phyloP scores from a whole-genome alignment of 2,888 invertebrate genomes.

The Pterostichus madidus region DNA sequence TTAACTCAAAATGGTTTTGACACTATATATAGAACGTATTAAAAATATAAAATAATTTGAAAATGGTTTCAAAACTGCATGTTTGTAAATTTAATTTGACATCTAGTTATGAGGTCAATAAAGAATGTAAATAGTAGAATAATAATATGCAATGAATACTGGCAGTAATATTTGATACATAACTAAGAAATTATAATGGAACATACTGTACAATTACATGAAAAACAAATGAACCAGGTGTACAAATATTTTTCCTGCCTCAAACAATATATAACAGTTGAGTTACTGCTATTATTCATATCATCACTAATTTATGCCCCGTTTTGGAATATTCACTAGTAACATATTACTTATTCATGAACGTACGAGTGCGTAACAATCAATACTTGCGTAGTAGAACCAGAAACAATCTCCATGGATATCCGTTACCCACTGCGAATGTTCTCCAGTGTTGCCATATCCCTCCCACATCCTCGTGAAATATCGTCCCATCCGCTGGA shows the following conservation, averaged over 20 bases:
- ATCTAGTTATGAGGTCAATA: too few species aligned
- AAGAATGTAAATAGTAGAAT: too few species aligned
- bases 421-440: constrained; percentile 17
- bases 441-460: constrained; percentile 36
- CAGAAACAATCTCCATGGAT: constrained; percentile 48
- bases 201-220: too few species aligned
- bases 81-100: too few species aligned
- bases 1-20: too few species aligned
- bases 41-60: too few species aligned
- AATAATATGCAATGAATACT: too few species aligned
- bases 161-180: too few species aligned
- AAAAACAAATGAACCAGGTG: background rate
- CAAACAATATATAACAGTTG: constrained; percentile 7
- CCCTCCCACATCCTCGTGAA: constrained; percentile 42
- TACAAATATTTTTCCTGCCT: background rate
- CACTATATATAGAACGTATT: too few species aligned
- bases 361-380: constrained; percentile 38
- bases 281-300: constrained; percentile 2
- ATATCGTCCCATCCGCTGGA: constrained; percentile 45
- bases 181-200: background rate
- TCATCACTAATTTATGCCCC: constrained; percentile 23
- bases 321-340: constrained; percentile 28
- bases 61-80: too few species aligned
- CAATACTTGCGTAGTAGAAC: constrained; percentile 31
- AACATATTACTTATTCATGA: constrained; percentile 39